phyloP scores from a whole-genome alignment of 2,888 invertebrate genomes.

The Arge pagana region DNA sequence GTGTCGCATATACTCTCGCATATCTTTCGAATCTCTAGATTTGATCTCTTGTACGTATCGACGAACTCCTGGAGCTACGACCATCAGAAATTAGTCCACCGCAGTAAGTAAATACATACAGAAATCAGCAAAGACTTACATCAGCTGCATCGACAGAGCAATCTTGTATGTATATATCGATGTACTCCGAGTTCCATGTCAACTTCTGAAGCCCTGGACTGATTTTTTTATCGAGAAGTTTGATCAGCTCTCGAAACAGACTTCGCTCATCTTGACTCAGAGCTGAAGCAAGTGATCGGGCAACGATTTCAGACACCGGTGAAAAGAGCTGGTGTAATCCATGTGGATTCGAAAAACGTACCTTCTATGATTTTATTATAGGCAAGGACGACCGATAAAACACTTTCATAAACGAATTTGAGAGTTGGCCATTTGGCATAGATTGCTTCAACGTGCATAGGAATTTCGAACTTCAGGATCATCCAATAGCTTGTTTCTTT shows the following conservation, averaged over 20 bases:
- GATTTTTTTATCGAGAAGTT: conserved; percentile 66
- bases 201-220: conserved; percentile 73
- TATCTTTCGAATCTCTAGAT: conserved; percentile 70
- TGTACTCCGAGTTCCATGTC: conserved; percentile 75
- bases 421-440: conserved; percentile 65
- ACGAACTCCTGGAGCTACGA: conserved; percentile 75
- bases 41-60: conserved; percentile 82
- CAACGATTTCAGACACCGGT: background rate
- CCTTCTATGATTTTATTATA: conserved; percentile 76
- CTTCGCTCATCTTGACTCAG: conserved; percentile 77
- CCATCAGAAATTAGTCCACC: background rate
- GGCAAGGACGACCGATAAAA: conserved; percentile 72
- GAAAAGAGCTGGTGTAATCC: background rate
- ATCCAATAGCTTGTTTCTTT: conserved; percentile 78
- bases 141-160: conserved; percentile 70
- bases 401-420: conserved; percentile 71
- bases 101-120: background rate
- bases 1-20: conserved; percentile 76
- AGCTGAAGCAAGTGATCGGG: conserved; percentile 56
- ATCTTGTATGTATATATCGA: conserved; percentile 73
- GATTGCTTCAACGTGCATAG: conserved; percentile 69
- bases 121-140: conserved; percentile 56
- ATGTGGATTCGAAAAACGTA: conserved; percentile 28
- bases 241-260: conserved; percentile 77
- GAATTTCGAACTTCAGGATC: conserved; percentile 70